A percentile compares a stretch with the other conserved stretches of the same genome.
These are phyloP conservation scores for Acholoe squamosa DNA, from an alignment of 2,888 invertebrate species.

Conservation along the genomic window DNA sequence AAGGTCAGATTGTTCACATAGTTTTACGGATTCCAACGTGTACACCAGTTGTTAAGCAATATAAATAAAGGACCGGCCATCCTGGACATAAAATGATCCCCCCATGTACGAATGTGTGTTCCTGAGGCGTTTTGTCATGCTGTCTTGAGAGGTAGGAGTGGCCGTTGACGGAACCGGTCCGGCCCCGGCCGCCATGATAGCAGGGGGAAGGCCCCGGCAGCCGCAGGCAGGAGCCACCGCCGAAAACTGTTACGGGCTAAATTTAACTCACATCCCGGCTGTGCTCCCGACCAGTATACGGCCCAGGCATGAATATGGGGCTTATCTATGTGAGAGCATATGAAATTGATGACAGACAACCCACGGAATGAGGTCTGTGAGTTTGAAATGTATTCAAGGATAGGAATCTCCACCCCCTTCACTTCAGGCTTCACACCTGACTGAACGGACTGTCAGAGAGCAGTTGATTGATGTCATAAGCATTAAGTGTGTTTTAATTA, in stretches of 20 bases:
- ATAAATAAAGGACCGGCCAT: constrained; percentile 32
- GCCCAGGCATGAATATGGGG: not conserved
- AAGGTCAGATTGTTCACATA: constrained; percentile 90
- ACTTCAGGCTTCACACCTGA: not conserved
- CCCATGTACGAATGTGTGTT: not conserved
- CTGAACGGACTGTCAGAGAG: not conserved
- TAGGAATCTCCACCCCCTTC: not conserved
- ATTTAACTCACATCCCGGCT: not conserved
- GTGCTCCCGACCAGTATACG: not conserved
- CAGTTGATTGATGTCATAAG: too few relatives aligned
- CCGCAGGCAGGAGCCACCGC: constrained; percentile 30
- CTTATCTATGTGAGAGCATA: not conserved
- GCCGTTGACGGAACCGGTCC: constrained; percentile 34
- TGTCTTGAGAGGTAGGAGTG: not conserved
- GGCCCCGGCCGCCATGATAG: constrained; percentile 50
- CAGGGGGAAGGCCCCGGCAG: not conserved
- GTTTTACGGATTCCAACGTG: not conserved
- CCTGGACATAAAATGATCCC: too few relatives aligned
- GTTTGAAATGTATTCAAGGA: not conserved
- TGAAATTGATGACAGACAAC: not conserved
- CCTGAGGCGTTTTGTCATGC: not conserved
- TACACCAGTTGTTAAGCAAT: not conserved
- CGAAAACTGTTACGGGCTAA: constrained; percentile 60
- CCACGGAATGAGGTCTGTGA: not conserved
- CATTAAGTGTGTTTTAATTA: too few relatives aligned